Evolutionary conservation across 1,140 invertebrate genomes (phyloP).

Genomic region (Temnothorax longispinosus): DNA sequence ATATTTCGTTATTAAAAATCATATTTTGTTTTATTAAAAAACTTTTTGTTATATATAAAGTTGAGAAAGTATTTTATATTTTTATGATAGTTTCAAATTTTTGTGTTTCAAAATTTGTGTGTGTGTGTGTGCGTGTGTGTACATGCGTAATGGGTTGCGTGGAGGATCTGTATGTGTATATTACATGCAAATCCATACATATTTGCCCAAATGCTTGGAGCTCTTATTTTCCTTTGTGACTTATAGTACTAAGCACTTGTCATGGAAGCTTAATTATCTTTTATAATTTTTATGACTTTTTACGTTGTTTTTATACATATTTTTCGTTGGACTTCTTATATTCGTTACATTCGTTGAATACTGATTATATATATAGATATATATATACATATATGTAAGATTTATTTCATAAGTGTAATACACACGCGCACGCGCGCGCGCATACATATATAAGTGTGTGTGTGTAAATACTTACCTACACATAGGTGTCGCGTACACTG

Average conservation of each 20-base stretch:
- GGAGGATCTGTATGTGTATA: constrained; percentile 35
- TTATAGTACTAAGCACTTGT: constrained; percentile 55
- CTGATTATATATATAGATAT: constrained; percentile 62
- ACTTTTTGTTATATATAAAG: constrained; percentile 70
- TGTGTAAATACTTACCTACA: neutral
- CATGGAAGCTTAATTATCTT: constrained; percentile 60
- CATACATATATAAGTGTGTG: neutral
- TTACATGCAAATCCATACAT: neutral
- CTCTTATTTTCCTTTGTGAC: constrained; percentile 62
- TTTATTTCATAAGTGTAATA: constrained; percentile 54
- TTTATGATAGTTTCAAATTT: constrained; percentile 74
- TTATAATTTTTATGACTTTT: constrained; percentile 71
- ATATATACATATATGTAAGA: constrained; percentile 47
- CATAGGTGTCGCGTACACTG: neutral
- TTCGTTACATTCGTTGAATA: constrained; percentile 79
- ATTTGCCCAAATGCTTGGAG: neutral
- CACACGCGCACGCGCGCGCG: neutral
- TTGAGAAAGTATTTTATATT: constrained; percentile 80
- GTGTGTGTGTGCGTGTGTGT: constrained; percentile 30
- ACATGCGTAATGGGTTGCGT: constrained; percentile 18
- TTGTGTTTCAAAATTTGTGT: neutral
- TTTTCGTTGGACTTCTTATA: constrained; percentile 78
- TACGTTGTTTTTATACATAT: constrained; percentile 76
- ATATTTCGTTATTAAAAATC: constrained; percentile 73
- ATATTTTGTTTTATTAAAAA: constrained; percentile 63